Base-by-base conservation (phyloP, 2,113 vertebrate species). In the Lagopus muta region DNA sequence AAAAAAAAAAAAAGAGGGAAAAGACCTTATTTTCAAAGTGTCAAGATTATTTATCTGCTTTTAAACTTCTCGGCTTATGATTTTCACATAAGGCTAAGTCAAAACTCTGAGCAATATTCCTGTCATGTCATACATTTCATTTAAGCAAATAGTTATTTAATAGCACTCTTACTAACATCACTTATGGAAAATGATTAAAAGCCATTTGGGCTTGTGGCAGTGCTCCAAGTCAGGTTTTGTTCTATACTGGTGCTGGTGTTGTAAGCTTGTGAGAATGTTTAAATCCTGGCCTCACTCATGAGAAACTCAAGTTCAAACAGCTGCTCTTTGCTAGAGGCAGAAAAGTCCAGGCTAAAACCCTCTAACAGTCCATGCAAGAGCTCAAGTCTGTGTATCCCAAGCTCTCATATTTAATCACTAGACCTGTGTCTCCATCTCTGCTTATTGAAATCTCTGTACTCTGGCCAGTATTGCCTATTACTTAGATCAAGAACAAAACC, bases 321-420 rank as follows among this genome's bases (percentile, higher is more conserved):
- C 0, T 0, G 22, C 27, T 54, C 25, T 65, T 65, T 2, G 1
- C 9, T 40, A 82, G 21, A 73, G 30, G 19, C 43, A 70, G 30
- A 13, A 82, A 93, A 73, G 55, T 10, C 28, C 60, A 14, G 2
- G 5, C 8, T 45, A 65, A 81, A 89, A 80, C 11, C 5, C 18
- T 80, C 14, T 18, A 30, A 55, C 27, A 81, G 67, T 13, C 24
- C 57, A 20, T 77, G 40, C 9, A 58, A 92, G 6, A 72, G 4
- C 40, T 48, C 77, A 13, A 77, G 7, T 30, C 27, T 36, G 5
- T 36, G 8, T 43, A 61, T 58, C 28, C 28, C 24, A 65, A 61
- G 76, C 28, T 9, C n/a, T 38, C 55, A 15, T 4, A 89, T 22
- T 22, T 54, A 71, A 19, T 11, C 24, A 38, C n/a, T 15, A 70